A percentile compares a stretch with the other conserved stretches of the same genome.
Conservation (phyloP, 2,888 invertebrate species). For the Thereva nobilitata region DNA sequence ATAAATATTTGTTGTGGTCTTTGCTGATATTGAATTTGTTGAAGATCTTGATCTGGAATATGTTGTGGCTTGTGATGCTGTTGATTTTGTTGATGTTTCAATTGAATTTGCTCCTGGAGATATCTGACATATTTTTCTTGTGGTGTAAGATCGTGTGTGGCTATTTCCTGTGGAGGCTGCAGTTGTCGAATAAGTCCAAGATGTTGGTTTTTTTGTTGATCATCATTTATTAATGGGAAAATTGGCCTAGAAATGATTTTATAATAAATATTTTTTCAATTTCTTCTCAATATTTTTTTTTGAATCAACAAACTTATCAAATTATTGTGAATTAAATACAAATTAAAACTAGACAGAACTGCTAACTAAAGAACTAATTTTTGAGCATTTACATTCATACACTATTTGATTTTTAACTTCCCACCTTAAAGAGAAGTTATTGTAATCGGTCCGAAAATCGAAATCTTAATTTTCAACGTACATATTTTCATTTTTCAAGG, state of each 20-base stretch:
- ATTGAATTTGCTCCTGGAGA: slow-evolving; percentile 53
- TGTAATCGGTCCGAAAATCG: no score
- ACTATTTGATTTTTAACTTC: no score
- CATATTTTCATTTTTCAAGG: no score
- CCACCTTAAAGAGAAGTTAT: no score
- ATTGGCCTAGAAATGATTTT: neutral
- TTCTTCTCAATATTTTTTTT: no score
- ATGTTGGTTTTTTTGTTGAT: neutral
- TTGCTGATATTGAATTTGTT: slow-evolving; percentile 27
- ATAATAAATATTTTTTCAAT: no score
- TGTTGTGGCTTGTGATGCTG: slow-evolving; percentile 41
- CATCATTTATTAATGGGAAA: slow-evolving; percentile 3
- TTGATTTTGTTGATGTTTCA: slow-evolving; percentile 46
- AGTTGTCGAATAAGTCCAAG: neutral
- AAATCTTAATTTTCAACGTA: no score
- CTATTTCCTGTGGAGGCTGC: neutral
- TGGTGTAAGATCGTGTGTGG: slow-evolving; percentile 48
- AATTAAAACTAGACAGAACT: no score
- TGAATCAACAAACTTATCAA: no score
- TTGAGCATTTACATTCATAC: no score
- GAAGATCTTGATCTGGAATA: neutral
- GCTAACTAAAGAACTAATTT: no score
- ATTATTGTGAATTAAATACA: no score
- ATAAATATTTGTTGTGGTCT: slow-evolving; percentile 43
- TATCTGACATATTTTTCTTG: slow-evolving; percentile 56